A percentile compares a stretch with the other conserved stretches of the same genome.
Evolutionary conservation across 2,113 vertebrate genomes (phyloP).

Genomic region (Arvicanthis niloticus): DNA sequence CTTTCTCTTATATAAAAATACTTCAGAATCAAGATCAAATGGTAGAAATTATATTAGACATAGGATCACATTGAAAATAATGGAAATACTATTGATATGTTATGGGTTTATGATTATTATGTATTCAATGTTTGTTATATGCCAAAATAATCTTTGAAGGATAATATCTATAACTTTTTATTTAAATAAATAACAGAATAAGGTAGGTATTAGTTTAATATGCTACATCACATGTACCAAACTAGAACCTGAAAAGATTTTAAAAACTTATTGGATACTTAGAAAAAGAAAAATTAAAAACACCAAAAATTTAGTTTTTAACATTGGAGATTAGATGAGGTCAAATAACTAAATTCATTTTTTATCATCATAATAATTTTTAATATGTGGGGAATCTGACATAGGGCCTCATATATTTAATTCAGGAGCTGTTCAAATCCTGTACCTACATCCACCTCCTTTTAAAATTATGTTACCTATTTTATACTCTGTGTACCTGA

Average conservation of each 20-base stretch:
- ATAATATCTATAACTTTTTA: background rate
- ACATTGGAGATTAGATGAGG: background rate
- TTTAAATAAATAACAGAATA: background rate
- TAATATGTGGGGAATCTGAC: background rate
- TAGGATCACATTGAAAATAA: background rate
- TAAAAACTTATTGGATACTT: background rate
- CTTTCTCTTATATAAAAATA: background rate
- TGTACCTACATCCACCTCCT: fast-evolving
- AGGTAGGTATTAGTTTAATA: background rate
- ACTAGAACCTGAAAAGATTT: background rate
- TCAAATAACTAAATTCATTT: background rate
- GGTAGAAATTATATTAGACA: background rate
- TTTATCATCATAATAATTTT: background rate
- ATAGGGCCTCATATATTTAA: background rate
- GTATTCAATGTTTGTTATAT: background rate
- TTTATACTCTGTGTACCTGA: too few relatives aligned
- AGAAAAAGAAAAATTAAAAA: background rate
- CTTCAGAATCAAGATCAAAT: background rate
- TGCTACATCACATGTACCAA: background rate
- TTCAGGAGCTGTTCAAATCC: background rate
- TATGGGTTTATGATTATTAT: background rate
- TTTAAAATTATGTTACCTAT: background rate
- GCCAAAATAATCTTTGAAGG: background rate
- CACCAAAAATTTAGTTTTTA: background rate
- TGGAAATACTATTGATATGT: background rate